Evolutionary conservation across 2,797 vertebrate species (phyloP).

Genomic region (Thalassophryne amazonica): DNA sequence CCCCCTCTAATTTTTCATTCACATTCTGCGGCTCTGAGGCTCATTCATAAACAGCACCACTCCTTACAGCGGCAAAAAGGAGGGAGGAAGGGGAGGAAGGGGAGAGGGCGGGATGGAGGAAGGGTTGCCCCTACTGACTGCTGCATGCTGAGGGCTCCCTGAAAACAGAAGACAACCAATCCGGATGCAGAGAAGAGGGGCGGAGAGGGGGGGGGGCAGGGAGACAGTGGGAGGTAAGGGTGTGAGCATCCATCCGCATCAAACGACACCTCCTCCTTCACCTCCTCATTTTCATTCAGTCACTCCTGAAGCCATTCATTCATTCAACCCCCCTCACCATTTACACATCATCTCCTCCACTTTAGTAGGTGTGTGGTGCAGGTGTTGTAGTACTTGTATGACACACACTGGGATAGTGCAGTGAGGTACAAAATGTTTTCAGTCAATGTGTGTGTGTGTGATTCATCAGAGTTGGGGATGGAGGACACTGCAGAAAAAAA

Average conservation of each 20-base stretch:
- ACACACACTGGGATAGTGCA: background rate
- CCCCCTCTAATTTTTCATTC: constrained; percentile 65
- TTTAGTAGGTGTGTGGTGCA: constrained; percentile 12
- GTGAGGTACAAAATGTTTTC: background rate
- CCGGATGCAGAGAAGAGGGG: constrained; percentile 10
- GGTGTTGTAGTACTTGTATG: constrained; percentile 3
- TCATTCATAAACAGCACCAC: constrained; percentile 79
- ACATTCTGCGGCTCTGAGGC: constrained; percentile 60
- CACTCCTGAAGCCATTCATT: constrained; percentile 15
- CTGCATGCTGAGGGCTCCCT: constrained; percentile 60
- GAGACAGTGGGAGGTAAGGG: background rate
- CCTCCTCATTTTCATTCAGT: constrained; percentile 31
- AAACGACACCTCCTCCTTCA: constrained; percentile 11
- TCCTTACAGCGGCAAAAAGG: constrained; percentile 70
- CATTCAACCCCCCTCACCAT: constrained; percentile 25
- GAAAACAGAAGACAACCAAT: constrained; percentile 55
- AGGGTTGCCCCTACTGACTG: constrained; percentile 68
- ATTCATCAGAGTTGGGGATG: constrained; percentile 1
- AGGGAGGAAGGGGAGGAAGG: background rate
- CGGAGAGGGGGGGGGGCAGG: background rate
- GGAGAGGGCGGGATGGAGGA: constrained; percentile 23
- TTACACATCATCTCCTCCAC: constrained; percentile 29
- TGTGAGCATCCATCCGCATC: constrained; percentile 2
- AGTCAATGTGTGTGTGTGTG: constrained; percentile 2
- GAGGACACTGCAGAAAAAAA: constrained; percentile 44